Evolutionary conservation across 2,888 invertebrate genomes (phyloP).

Genomic region (Dasysyrphus tricinctus): DNA sequence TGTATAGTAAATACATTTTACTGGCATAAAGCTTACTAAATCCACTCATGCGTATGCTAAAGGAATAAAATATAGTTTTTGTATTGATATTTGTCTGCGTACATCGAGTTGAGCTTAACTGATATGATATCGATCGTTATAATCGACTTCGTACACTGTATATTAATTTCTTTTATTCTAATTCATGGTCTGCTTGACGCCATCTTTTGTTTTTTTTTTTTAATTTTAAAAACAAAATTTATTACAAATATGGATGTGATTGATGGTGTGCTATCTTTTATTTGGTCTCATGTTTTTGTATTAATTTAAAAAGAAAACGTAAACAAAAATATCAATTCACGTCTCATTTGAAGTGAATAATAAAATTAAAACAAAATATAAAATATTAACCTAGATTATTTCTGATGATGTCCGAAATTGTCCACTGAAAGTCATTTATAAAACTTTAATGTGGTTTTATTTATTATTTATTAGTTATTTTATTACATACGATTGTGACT

Average conservation of each 20-base stretch:
- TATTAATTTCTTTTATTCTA: not conserved
- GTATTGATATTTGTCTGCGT: not conserved
- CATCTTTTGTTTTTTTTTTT: slow-evolving; percentile 7
- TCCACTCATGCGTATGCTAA: too few species aligned
- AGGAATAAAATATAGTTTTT: not conserved
- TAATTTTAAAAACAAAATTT: not conserved
- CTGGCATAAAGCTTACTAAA: too few species aligned
- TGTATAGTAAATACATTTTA: too few species aligned
- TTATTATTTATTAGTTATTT: too few species aligned
- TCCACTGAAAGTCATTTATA: not conserved
- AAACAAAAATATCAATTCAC: not conserved
- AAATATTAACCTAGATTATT: not conserved
- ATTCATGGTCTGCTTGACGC: slow-evolving; percentile 32
- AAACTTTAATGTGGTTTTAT: not conserved
- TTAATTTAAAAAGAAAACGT: not conserved
- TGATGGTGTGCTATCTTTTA: not conserved
- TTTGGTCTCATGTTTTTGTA: not conserved
- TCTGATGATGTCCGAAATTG: not conserved
- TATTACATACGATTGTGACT: too few species aligned
- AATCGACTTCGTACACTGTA: not conserved
- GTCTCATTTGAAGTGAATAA: not conserved
- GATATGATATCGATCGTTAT: not conserved
- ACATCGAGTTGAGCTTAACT: not conserved
- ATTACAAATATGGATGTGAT: not conserved
- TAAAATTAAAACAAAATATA: not conserved